Base-by-base conservation (phyloP, 2,888 invertebrate genomes). In the Tetrapedia diversipes region DNA sequence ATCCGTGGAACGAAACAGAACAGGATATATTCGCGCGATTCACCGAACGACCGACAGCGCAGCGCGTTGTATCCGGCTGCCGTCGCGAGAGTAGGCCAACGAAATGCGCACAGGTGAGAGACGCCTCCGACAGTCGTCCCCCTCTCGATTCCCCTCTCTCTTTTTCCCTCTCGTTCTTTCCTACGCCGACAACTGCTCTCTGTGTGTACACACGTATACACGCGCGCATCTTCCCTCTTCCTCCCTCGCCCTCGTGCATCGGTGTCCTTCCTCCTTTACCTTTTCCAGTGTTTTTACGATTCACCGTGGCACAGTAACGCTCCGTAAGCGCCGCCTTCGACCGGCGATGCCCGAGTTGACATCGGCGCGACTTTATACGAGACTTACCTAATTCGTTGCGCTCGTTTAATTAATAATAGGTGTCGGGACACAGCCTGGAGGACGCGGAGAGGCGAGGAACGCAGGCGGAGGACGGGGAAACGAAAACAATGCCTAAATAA, bases 61-160 rank as follows among this genome's bases (percentile, higher is more conserved):
- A 39, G 51, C 80, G 80, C 83, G 80, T 78, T 68, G 82, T 81
- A 85, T 80, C 83, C 79, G 80, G 78, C 76, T 74, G 81, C 73
- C 67, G 72, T 77, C 75, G 73, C 72, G 79, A 78, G 81, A 89
- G 88, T 87, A 87, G 88, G 89, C 87, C 84, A 86, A 86, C 85
- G 83, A 86, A 87, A 86, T 86, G 85, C 84, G 83, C 82, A 83
- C 89, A 89, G 89, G 89, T 89, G 89, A 88, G 86, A 86, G 84
- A 81, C 84, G 81, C 71, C 77, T 65, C 78, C 69, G 68, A 64
- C 65, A 57, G 45, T 45, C 61, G 45, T 45, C 61, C 67, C 70
- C 77, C 41, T 74, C 70, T 60, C 22, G 8, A 22, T 56, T 57
- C 59, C 65, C 56, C 54, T 49, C 66, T 74, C 63, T 63, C 66